Base-by-base conservation (phyloP, 2,113 vertebrate species). In the Malurus elegans region DNA sequence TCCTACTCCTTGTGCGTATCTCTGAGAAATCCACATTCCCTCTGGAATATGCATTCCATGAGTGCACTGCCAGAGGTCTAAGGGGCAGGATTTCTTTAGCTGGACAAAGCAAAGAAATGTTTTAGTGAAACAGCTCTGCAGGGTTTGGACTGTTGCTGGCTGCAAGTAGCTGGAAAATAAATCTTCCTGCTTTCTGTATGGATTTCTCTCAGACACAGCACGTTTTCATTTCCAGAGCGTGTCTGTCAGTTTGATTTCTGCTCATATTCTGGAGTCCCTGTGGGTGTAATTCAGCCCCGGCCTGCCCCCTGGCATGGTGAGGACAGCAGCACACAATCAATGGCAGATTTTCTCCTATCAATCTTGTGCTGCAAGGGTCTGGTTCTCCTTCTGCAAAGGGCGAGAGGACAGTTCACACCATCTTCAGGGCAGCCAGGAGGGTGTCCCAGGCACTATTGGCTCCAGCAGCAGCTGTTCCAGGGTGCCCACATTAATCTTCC, bases 401-500 rank as follows among this genome's bases (percentile, higher is more conserved):
- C 82, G 84, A 93, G 34, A 79, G 69, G 75, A 94, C 90, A 95
- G 86, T 79, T 96, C 90, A 88, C 82, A 71, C 56, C 6, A 2
- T 60, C 75, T 67, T 64, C 86, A 71, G 64, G 31, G 84, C 5
- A 66, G 78, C 58, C 70, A 79, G 65, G 21, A 82, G 40, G 19
- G 36, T 70, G 64, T 44, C 90, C 79, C 64, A 78, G 64, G 86
- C 53, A 31, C 32, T 86, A 78, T 83, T 21, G 48, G 69, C 60
- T 90, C 80, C 44, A 65, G 79, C 85, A 94, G 88, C 95, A 96
- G 75, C 76, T 95, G 94, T 88, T 84, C 69, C 72, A 60, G 72
- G 65, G n/a, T 71, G 47, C 17, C 82, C 82, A 93, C 86, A 96
- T 96, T 65, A 96, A 94, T 96, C 94, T 97, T 96, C 65, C 45